Base-by-base conservation (phyloP, 1,140 invertebrate genomes). In the Cylas formicarius region DNA sequence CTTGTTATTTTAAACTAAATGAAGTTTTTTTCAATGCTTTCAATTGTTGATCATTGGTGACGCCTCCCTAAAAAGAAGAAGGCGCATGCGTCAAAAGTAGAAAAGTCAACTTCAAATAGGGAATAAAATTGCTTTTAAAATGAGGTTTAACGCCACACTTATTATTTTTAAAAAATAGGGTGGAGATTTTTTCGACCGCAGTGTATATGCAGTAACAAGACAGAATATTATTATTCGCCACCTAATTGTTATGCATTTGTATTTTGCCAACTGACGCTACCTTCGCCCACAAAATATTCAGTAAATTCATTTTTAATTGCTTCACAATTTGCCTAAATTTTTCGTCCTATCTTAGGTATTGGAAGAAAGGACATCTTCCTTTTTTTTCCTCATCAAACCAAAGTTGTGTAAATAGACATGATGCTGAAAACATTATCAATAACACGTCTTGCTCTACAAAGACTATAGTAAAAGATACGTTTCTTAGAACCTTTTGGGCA, bases 351-450 rank as follows among this genome's bases (percentile, higher is more conserved):
- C 9, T 9, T 29, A 9, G 27, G 27, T 29, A 29, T 29, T 29
- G 27, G 9, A 29, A 4, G 27, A 29, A 29, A 29, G 9, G 27
- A 29, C 27, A 13, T 9, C 16, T 9, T 9, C 27, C 27, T 29
- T 29, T 16, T 4, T 29, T 29, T 3, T 29, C 27, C 27, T 29
- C 27, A 29, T 29, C 27, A 29, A 5, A 16, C 16, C 11, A 29
- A 9, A 13, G 3, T 29, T 29, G 3, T 3, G 27, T 5, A 16
- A 29, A 29, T 4, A 9, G 38, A 40, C 19, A 40, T n/a, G 6
- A 40, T 40, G 23, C 38, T 27, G 24, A 51, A 52, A 9, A 31
- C 34, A 60, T 71, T 70, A 56, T 73, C 67, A 14, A 70, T 53
- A 11, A 63, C 57, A 35, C 58, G 51, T 16, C 56, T 26, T 18